A percentile compares a stretch with the other conserved stretches of the same genome.
phyloP scores from a whole-genome alignment of 2,888 invertebrate species.

The Ormia ochracea region DNA sequence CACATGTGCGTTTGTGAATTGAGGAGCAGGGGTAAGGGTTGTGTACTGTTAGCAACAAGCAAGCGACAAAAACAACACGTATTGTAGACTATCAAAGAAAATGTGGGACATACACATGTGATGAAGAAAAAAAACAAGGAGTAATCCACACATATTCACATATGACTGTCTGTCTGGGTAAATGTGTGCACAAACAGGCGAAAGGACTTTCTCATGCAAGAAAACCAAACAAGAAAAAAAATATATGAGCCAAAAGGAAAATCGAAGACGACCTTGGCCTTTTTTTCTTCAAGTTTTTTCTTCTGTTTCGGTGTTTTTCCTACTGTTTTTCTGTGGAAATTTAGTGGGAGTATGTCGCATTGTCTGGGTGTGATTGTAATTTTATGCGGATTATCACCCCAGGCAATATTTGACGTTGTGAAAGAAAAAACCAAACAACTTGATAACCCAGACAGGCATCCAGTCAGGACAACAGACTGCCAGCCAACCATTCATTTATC shows the following conservation, averaged over 20 bases:
- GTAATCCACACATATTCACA: slow-evolving; percentile 58
- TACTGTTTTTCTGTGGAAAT: slow-evolving; percentile 37
- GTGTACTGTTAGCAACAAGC: slow-evolving; percentile 19
- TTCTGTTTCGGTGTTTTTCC: slow-evolving; percentile 43
- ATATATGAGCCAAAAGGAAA: slow-evolving; percentile 57
- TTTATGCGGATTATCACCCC: slow-evolving; percentile 74
- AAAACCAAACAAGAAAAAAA: slow-evolving; percentile 22
- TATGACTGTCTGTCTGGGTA: slow-evolving; percentile 57
- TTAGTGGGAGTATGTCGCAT: slow-evolving; percentile 41
- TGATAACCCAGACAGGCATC: slow-evolving; percentile 45
- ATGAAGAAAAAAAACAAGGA: slow-evolving; percentile 9
- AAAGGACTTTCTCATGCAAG: slow-evolving; percentile 60
- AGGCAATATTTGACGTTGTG: slow-evolving; percentile 62
- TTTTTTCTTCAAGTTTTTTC: slow-evolving; percentile 50
- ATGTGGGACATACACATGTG: slow-evolving; percentile 53
- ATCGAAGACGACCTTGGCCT: slow-evolving; percentile 67
- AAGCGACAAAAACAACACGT: slow-evolving; percentile 36
- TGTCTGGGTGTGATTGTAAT: slow-evolving; percentile 71
- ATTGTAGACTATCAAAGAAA: slow-evolving; percentile 50
- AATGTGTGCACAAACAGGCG: slow-evolving; percentile 59
- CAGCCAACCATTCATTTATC: slow-evolving; percentile 7
- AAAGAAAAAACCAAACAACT: slow-evolving; percentile 54
- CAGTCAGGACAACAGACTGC: slow-evolving; percentile 3
- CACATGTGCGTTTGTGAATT: background rate
- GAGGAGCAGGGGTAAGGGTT: background rate